Conservation (phyloP, 92 coral and sea anemone genomes). For the Isaurus tuberculatus region DNA sequence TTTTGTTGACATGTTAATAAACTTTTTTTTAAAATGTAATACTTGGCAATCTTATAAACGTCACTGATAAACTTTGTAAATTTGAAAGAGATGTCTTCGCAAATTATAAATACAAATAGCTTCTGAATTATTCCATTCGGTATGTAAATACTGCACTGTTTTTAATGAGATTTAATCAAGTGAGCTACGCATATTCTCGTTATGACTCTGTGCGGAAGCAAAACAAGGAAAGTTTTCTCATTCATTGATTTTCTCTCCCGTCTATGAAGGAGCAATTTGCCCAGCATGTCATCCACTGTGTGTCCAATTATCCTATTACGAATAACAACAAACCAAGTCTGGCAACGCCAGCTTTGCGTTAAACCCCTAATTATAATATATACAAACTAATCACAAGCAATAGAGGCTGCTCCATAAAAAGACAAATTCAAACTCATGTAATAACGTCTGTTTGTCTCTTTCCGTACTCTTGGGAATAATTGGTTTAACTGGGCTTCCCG, state of each 20-base stretch:
- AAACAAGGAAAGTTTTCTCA: background rate
- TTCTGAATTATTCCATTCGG: background rate
- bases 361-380: constrained; percentile 43
- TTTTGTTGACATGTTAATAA: background rate
- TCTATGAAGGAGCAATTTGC: constrained; percentile 12
- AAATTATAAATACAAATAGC: constrained; percentile 15
- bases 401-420: background rate
- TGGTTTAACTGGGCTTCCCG: background rate
- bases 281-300: constrained; percentile 28
- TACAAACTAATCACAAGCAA: constrained; percentile 20
- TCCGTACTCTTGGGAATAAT: background rate
- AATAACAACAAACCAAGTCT: constrained; percentile 16
- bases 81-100: constrained; percentile 1
- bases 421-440: background rate
- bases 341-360: constrained; percentile 15
- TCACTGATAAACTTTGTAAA: background rate
- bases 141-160: background rate
- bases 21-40: background rate
- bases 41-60: background rate
- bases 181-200: background rate
- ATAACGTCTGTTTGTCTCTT: background rate
- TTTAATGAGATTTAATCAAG: constrained; percentile 10
- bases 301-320: constrained; percentile 46
- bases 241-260: background rate
- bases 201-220: background rate